A percentile compares a stretch with the other conserved stretches of the same genome.
phyloP scores from a whole-genome alignment of 2,888 invertebrate species.

The Furcula furcula region DNA sequence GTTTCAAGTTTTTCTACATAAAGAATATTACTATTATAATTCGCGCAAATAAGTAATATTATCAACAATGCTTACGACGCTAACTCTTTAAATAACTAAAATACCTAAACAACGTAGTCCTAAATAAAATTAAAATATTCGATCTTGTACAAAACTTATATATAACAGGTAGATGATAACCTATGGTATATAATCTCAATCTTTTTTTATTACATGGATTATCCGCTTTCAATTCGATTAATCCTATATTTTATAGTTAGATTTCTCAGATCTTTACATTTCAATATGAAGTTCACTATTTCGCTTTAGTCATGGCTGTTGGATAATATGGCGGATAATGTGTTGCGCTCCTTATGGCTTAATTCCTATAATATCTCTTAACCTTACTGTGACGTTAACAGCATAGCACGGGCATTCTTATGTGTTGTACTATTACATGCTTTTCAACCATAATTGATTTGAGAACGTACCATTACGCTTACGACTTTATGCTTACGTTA shows the following conservation, averaged over 20 bases:
- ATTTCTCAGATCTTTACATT: no score
- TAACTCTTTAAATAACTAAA: no score
- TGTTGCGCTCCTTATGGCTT: conserved; percentile 35
- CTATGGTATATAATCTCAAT: no score
- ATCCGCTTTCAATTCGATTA: background rate
- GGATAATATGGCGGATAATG: conserved; percentile 36
- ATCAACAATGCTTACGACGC: no score
- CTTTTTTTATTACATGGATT: no score
- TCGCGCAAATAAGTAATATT: no score
- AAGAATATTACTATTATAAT: no score
- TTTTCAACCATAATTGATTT: conserved; percentile 15
- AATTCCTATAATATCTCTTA: conserved; percentile 43
- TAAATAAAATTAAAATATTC: no score
- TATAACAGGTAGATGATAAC: no score
- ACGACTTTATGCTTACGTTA: background rate
- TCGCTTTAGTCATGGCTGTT: conserved; percentile 44
- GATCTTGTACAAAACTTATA: no score
- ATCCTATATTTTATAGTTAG: background rate
- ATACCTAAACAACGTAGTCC: no score
- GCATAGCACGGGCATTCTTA: conserved; percentile 5
- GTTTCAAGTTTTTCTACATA: no score
- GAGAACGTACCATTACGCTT: background rate
- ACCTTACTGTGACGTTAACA: conserved; percentile 24
- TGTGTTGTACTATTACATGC: conserved; percentile 14
- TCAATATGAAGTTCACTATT: conserved; percentile 37